Base-by-base conservation (phyloP, 2,113 vertebrate species). In the Tilapia sparmanii region DNA sequence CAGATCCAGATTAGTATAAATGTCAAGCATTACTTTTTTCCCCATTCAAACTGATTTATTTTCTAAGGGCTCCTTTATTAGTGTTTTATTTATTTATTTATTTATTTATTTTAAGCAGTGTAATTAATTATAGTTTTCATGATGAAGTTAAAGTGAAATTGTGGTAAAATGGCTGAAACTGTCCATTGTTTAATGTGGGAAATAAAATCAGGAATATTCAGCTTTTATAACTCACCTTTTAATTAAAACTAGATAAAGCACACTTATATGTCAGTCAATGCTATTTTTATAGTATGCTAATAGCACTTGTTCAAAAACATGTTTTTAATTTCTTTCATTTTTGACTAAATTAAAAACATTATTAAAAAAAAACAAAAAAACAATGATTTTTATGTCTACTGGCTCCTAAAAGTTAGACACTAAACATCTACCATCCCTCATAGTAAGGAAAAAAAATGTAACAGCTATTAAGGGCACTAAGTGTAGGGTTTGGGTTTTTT, bases 291-390 rank as follows among this genome's bases (percentile, higher is more conserved):
- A 22, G 76, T 54, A 82, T 2, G 3, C 68, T 79, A 89, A 89
- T 84, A 80, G n/a, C 53, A 85, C 55, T 88, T 47, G 8, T 90
- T 91, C 87, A 84, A 87, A 92, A 68, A 79, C 83, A 86, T 79
- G 47, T 68, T 89, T 91, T n/a, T 68, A 80, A 93, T 90, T 88
- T 68, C 5, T 86, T 83, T 18, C 53, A 73, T 90, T 85, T 89
- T 89, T 91, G 31, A 85, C 83, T 59, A 15, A 86, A 80, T 91
- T 26, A 89, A 78, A 87, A 40, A 47, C 47, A 50, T 88, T 73
- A 82, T 19, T 42, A 42, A 22, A 81, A 6, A 15, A 31, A 26
- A 50, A 33, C 29, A 80, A 81, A 63, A 80, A 81, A 63, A 6
- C 24, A 59, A 57, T 59, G n/a, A 12, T 68, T 52, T 24, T 89